Evolutionary conservation across 2,888 invertebrate species (phyloP), one percentile per base, ranked within the genome.

Genomic region (Seira ritae): DNA sequence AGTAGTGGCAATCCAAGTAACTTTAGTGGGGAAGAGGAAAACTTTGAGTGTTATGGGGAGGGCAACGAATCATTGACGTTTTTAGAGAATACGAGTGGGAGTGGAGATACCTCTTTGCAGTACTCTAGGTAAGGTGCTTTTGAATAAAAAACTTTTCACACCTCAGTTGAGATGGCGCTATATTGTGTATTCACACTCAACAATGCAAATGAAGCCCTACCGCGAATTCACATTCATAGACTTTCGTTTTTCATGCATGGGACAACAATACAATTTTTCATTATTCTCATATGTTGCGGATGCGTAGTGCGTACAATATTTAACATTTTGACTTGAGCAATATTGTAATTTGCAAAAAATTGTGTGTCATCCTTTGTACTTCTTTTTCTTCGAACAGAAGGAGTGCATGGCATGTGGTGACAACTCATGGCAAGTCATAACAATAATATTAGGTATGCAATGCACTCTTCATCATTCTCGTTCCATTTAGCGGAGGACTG

Each of bases 1-100:
- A 42, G 65, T 65, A 50, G 20, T 17, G n/a, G 23, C 22, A 67
- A 12, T 23, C 23, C 12, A 17, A 24, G 67, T 67, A 79, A 70
- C 60, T 50, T 67, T 4, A 71, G 74, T 66, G 85, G 80, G 55
- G 84, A 80, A 15, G 90, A 90, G 80, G 96, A 96, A 90, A 95
- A 94, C 91, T 96, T 94, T 91, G 96, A 96, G 90, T 95, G 96
- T 91, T 94, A 94, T 89, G 95, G 95, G 0, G 94, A 95, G 90
- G 93, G 92, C 80, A 94, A 91, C 19, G 93, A 94, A 86, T 92
- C 92, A 19, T 94, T 94, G 55, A 78, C 74, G 19, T 80, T 80
- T 37, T 67, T 71, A 17, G 76, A 76, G n/a, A 70, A 67, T 10
- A 73, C 74, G 10, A 68, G 42, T 62, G 79, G 79, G 2, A 79